A percentile compares a stretch with the other conserved stretches of the same genome.
phyloP scores from a whole-genome alignment of 2,113 vertebrate genomes.

The Paedocypris sp. region DNA sequence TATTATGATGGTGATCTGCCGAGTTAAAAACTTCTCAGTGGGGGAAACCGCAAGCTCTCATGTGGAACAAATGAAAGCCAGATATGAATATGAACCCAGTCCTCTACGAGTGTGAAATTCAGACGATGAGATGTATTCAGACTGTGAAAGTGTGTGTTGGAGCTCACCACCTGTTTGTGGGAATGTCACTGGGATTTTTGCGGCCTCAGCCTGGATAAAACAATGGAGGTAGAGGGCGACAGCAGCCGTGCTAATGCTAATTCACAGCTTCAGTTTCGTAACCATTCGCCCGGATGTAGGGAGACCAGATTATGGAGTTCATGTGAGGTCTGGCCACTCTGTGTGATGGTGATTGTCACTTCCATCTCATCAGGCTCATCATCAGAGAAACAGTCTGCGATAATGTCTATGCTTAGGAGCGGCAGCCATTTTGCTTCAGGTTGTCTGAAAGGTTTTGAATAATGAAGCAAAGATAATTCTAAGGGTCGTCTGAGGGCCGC shows the following conservation, averaged over 20 bases:
- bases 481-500: no score
- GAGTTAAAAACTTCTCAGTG: background rate
- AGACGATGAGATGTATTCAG: background rate
- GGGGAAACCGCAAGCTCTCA: slow-evolving; percentile 8
- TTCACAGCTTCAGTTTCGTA: background rate
- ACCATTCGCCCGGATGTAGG: background rate
- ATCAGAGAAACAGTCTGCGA: background rate
- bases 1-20: slow-evolving; percentile 55
- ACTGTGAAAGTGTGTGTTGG: slow-evolving; percentile 8
- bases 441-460: no score
- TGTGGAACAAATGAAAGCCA: slow-evolving; percentile 1
- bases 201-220: background rate
- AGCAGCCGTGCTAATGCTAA: background rate
- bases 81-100: background rate
- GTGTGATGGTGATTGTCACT: background rate
- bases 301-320: background rate
- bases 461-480: no score
- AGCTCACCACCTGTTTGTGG: background rate
- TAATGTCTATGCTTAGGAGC: background rate
- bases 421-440: background rate
- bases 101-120: background rate
- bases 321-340: background rate
- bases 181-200: background rate
- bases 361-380: background rate
- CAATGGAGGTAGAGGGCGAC: background rate